Percentiles rank a stretch among this genome's conserved stretches.
These are phyloP conservation scores for Archips crataeganus DNA, from an alignment of 2,888 invertebrate genomes.

Conservation along the genomic window DNA sequence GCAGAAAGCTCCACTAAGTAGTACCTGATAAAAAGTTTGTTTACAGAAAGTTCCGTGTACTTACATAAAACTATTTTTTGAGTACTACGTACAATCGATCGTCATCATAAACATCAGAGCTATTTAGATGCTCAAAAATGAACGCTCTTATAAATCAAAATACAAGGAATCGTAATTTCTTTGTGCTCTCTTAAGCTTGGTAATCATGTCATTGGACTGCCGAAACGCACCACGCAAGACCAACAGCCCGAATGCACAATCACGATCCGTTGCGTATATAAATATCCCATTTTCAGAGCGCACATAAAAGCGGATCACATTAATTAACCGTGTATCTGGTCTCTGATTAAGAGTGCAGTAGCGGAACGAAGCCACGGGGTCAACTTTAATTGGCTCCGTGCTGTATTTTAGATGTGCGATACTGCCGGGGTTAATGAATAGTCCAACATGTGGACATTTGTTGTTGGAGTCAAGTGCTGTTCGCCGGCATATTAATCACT, in stretches of 20 bases:
- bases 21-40: too few relatives aligned
- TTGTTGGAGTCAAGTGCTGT: conserved; percentile 68
- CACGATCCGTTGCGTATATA: conserved; percentile 39
- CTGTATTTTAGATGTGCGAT: conserved; percentile 81
- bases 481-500: conserved; percentile 70
- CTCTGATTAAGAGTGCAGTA: conserved; percentile 82
- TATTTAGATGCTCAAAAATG: too few relatives aligned
- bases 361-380: conserved; percentile 73
- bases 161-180: too few relatives aligned
- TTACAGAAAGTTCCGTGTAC: too few relatives aligned
- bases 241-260: conserved; percentile 37
- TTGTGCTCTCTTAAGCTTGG: conserved; percentile 44
- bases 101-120: too few relatives aligned
- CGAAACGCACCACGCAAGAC: conserved; percentile 30
- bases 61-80: too few relatives aligned
- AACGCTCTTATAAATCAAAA: too few relatives aligned
- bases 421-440: conserved; percentile 77
- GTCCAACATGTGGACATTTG: conserved; percentile 77
- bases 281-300: conserved; percentile 60
- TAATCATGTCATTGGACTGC: conserved; percentile 11
- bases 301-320: conserved; percentile 78
- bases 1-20: too few relatives aligned
- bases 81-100: too few relatives aligned
- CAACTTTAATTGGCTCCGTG: conserved; percentile 79
- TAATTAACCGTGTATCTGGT: conserved; percentile 81